Evolutionary conservation across 2,888 invertebrate genomes (phyloP), one percentile per base, ranked within the genome.

Genomic region (Myathropa florea): DNA sequence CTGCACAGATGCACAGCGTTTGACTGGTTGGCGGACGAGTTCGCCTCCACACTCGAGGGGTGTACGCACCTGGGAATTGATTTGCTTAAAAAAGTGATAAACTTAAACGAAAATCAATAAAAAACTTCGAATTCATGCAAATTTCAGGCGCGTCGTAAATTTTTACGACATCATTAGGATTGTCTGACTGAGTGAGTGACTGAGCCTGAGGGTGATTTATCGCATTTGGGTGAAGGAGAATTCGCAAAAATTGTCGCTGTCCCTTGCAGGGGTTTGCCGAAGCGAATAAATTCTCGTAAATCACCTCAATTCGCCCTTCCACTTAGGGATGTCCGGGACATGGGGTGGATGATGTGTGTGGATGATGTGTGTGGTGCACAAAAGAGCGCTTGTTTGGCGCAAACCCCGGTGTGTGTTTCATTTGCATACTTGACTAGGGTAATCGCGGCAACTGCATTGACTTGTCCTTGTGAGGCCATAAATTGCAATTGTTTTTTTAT

Each of bases 111-210:
- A 71, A 23, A 70, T 26, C 14, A 70, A 61, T 28, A 26, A 60
- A 71, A 76, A 24, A 23, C 46, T 21, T 57, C 26, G 55, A 78
- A 57, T n/a, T 28, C 63, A 72, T 79, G 71, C 64, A 72, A 79
- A 72, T 80, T 64, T 55, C 12, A 12, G 30, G 63, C 12, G 33
- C 14, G 18, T 85, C 77, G 68, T 81, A 53, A 77, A 85, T 70
- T 73, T 85, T 85, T 63, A 85, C 55, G 81, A 85, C 82, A 63
- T 82, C 81, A 81, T 82, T 85, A 76, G 55, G 61, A 64, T 28
- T 65, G 67, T 30, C 57, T 24, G 64, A 65, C 57, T 18, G 18
- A 18, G 33, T 57, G 26, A 36, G n/a, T n/a, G 67, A 61, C 18
- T 24, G 23, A 4, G 12, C 12, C 23, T 24, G 57, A 57, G 36